Percentiles rank a stretch among this genome's conserved stretches.
Conservation (phyloP, 2,888 invertebrate genomes). For the Drepana falcataria region DNA sequence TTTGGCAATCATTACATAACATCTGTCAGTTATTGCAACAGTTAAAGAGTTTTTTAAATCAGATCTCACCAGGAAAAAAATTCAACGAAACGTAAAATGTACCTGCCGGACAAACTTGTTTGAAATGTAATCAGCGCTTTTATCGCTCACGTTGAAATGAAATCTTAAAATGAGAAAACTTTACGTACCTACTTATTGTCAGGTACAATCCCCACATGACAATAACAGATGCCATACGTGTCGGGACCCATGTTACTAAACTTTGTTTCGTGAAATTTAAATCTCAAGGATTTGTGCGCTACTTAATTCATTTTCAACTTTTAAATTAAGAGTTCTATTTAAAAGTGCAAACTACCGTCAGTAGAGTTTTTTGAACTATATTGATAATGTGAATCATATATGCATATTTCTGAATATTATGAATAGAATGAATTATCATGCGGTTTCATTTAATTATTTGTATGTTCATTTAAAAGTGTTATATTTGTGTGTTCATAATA, state of each 20-base stretch:
- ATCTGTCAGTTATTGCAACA: too few relatives aligned
- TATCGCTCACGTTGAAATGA: conserved; percentile 12
- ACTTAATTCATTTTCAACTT: neutral
- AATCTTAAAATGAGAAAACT: conserved; percentile 11
- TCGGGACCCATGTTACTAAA: neutral
- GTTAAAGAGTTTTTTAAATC: too few relatives aligned
- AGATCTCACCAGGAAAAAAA: too few relatives aligned
- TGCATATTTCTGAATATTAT: too few relatives aligned
- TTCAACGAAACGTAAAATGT: too few relatives aligned
- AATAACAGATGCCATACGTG: neutral
- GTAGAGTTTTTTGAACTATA: neutral
- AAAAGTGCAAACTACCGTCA: neutral
- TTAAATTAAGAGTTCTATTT: too few relatives aligned
- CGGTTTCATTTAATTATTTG: too few relatives aligned
- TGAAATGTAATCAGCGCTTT: conserved; percentile 10
- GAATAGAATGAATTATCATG: too few relatives aligned
- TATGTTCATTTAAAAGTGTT: too few relatives aligned
- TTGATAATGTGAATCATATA: too few relatives aligned
- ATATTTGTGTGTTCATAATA: too few relatives aligned
- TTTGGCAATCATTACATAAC: too few relatives aligned
- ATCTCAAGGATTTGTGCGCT: neutral
- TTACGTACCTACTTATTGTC: conserved; percentile 6
- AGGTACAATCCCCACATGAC: conserved; percentile 3
- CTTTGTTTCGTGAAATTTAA: neutral
- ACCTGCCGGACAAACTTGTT: neutral